Base-by-base conservation (phyloP, 2,797 vertebrate genomes). In the Catamblyrhynchus diadema region DNA sequence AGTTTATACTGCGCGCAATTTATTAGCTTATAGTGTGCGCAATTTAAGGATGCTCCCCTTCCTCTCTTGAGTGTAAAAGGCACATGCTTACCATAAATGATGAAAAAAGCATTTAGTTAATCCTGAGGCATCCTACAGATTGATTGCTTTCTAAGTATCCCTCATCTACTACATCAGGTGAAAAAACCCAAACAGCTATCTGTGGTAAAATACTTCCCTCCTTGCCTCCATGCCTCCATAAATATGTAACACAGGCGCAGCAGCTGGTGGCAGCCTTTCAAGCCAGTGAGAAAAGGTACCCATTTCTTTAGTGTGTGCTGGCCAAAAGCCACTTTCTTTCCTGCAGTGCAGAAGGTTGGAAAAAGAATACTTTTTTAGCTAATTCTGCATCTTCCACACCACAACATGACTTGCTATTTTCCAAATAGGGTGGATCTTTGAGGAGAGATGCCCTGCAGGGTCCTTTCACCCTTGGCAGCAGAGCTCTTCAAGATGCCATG, bases 381-480 rank as follows among this genome's bases (percentile, higher is more conserved):
- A 41, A 54, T 93, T 93, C 86, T 70, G 21, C 30, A 66, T 67
- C 57, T 88, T 62, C 71, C 44, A 70, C 37, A 39, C 57, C 60
- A 33, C 81, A 59, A 65, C 10, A 12, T 35, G 47, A 81, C 70
- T 90, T 90, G 59, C 59, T 56, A 1, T 83, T 80, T 95, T 59
- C 65, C 57, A 45, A 81, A 75, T 6, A 69, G 39, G 75, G 89
- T 51, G 39, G 59, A 11, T 95, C 59, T 73, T 30, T 83, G 62
- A 53, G 78, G 84, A 80, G 16, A 69, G 75, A 57, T 66, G 54
- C 79, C 79, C 72, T 72, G 69, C 81, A 69, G 89, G 41, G 33
- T 86, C 62, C 69, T 91, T 91, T 90, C 92, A 69, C 82, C 92
- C 87, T 88, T 93, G 91, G 72, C 72, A 96, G 80, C 19, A 75